These are phyloP conservation scores for Apis florea DNA, from an alignment of 1,140 invertebrate species.

Conservation along the genomic window DNA sequence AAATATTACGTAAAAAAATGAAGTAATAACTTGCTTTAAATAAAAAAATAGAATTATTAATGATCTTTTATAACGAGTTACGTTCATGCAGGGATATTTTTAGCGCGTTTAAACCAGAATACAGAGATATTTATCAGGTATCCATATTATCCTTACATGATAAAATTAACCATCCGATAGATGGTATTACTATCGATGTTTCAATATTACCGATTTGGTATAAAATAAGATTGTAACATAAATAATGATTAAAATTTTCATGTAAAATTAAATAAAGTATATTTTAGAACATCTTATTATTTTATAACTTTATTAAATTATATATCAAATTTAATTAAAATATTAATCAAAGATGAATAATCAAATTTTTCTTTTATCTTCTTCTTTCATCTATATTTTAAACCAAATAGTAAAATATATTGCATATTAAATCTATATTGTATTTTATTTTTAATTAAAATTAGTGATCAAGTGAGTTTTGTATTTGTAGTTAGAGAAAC, in stretches of 20 bases:
- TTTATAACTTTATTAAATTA: too few relatives aligned
- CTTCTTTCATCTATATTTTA: too few relatives aligned
- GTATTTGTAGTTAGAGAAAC: background rate
- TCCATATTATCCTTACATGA: background rate
- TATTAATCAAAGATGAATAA: too few relatives aligned
- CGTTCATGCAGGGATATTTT: conserved; percentile 2
- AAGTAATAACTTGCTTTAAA: background rate
- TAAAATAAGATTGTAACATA: too few relatives aligned
- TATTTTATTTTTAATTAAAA: background rate
- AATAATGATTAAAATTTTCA: too few relatives aligned
- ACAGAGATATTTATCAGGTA: background rate
- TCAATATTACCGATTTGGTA: too few relatives aligned
- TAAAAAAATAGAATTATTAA: background rate
- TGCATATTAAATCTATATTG: too few relatives aligned
- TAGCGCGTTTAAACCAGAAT: background rate
- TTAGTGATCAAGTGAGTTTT: background rate
- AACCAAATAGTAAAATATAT: too few relatives aligned
- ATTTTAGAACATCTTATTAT: too few relatives aligned
- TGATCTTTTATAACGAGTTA: background rate
- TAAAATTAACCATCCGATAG: background rate
- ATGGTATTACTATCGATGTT: background rate
- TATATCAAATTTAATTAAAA: too few relatives aligned
- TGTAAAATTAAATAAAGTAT: too few relatives aligned
- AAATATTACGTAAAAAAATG: background rate
- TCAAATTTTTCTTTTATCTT: too few relatives aligned